Conservation (phyloP, 2,888 invertebrate genomes). For the Cephus pulcher region DNA sequence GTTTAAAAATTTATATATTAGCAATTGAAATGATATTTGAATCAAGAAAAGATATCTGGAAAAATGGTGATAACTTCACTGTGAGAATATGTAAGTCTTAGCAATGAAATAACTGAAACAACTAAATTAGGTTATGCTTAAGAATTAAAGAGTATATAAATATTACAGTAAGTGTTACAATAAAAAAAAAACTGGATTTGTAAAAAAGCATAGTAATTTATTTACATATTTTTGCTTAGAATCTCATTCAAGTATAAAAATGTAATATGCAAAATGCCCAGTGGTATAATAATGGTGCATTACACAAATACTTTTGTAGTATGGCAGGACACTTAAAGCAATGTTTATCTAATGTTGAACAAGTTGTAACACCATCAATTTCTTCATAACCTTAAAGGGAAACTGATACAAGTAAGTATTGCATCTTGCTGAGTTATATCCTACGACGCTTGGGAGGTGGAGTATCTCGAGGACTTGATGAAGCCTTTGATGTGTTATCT, state of each 20-base stretch:
- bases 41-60: too few species aligned
- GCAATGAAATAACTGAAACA: background rate
- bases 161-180: background rate
- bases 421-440: slow-evolving; percentile 42
- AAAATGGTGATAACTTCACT: background rate
- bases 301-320: background rate
- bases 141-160: background rate
- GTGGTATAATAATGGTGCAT: background rate
- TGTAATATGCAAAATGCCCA: background rate
- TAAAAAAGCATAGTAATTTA: slow-evolving; percentile 30
- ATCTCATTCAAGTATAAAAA: slow-evolving; percentile 11
- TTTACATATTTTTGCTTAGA: slow-evolving; percentile 30
- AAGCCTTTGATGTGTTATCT: slow-evolving; percentile 58
- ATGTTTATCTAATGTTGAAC: background rate
- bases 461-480: slow-evolving; percentile 62
- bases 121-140: background rate
- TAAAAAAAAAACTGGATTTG: background rate
- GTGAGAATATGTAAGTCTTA: background rate
- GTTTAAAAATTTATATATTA: background rate
- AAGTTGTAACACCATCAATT: background rate
- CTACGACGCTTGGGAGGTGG: slow-evolving; percentile 62
- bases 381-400: background rate
- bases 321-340: background rate
- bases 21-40: background rate
- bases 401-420: background rate